Evolutionary conservation across 2,888 invertebrate genomes (phyloP).

Genomic region (Drosophila tanythrix): DNA sequence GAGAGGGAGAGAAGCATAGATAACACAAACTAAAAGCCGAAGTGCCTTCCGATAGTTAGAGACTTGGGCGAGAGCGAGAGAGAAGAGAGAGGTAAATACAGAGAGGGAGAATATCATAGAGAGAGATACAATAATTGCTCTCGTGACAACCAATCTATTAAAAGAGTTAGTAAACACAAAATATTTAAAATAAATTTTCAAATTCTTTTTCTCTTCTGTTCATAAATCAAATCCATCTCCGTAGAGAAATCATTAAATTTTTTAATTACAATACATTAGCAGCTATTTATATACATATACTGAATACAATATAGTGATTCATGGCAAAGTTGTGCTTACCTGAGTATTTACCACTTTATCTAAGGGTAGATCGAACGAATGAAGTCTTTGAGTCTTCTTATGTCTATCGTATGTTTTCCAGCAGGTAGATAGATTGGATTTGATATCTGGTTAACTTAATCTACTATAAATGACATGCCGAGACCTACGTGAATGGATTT

Average conservation of each 20-base stretch:
- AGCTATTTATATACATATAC: not conserved
- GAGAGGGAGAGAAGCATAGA: slow-evolving; percentile 36
- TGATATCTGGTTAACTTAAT: not conserved
- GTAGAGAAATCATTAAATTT: not conserved
- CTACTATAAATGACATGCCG: not conserved
- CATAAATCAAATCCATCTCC: not conserved
- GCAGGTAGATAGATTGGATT: not conserved
- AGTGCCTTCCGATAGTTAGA: slow-evolving; percentile 37
- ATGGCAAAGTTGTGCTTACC: not conserved
- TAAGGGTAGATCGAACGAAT: not conserved
- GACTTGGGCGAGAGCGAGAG: not conserved
- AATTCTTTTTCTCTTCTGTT: not conserved
- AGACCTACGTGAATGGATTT: not conserved
- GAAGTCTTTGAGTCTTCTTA: not conserved
- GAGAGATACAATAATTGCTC: slow-evolving; percentile 1
- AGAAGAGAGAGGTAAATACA: not conserved
- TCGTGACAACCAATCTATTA: slow-evolving; percentile 14
- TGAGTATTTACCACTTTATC: not conserved
- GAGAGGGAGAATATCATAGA: not conserved
- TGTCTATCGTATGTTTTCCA: not conserved
- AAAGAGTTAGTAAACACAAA: not conserved
- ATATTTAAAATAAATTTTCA: not conserved
- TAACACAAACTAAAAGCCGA: slow-evolving; percentile 27
- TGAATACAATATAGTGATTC: not conserved
- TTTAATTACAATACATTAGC: not conserved